Conservation (phyloP, 2,888 invertebrate species). For the Xestia c-nigrum region DNA sequence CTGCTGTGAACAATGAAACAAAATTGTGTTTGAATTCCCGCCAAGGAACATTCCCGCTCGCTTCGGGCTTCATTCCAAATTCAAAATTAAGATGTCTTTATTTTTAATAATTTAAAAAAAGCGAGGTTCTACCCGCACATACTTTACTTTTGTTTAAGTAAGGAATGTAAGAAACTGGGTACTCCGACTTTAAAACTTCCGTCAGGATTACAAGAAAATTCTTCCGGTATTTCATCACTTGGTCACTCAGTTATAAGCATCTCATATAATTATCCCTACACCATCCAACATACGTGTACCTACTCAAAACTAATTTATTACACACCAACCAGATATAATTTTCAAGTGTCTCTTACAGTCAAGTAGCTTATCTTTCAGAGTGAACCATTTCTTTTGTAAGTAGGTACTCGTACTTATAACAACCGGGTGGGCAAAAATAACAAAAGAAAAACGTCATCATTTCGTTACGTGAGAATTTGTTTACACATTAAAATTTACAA, state of each 20-base stretch:
- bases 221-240: neutral
- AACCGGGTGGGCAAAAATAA: slow-evolving; percentile 44
- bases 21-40: neutral
- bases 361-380: slow-evolving; percentile 49
- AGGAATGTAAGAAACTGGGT: neutral
- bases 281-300: slow-evolving; percentile 9
- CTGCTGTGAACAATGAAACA: neutral
- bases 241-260: slow-evolving; percentile 2
- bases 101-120: neutral
- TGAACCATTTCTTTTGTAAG: slow-evolving; percentile 37
- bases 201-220: neutral
- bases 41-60: neutral
- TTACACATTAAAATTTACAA: slow-evolving; percentile 79
- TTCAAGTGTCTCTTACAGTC: slow-evolving; percentile 50
- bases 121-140: neutral
- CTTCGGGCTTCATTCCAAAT: neutral
- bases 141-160: neutral
- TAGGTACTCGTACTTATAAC: neutral
- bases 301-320: slow-evolving; percentile 50
- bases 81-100: neutral
- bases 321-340: slow-evolving; percentile 34
- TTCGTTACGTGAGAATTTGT: slow-evolving; percentile 70
- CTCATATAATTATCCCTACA: neutral
- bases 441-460: slow-evolving; percentile 55
- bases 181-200: neutral